These are phyloP conservation scores for Dasyurus viverrinus DNA, from an alignment of 2,113 vertebrate species.

Conservation along the genomic window DNA sequence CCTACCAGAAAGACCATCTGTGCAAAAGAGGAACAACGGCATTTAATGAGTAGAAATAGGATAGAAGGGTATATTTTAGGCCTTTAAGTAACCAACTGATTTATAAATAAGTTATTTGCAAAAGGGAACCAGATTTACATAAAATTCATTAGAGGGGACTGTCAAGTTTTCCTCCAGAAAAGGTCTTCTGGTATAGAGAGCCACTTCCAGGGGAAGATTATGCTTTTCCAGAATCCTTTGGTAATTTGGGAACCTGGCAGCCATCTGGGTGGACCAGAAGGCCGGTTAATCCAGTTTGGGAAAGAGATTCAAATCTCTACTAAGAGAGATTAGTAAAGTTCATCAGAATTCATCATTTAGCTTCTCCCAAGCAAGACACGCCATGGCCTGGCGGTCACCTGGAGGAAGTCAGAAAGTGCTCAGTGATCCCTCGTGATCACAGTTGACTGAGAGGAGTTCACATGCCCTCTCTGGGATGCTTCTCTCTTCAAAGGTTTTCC, in stretches of 20 bases:
- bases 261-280: slow-evolving; percentile 10
- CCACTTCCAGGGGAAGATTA: neutral
- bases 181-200: neutral
- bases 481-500: slow-evolving; percentile 87
- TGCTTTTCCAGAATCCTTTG: neutral
- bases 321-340: slow-evolving; percentile 28
- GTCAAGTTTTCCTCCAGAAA: slow-evolving; percentile 1
- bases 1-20: slow-evolving; percentile 40
- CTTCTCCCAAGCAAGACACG: slow-evolving; percentile 47
- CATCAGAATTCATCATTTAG: slow-evolving; percentile 23
- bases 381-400: neutral
- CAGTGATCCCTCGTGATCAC: slow-evolving; percentile 43
- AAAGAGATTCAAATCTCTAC: slow-evolving; percentile 52
- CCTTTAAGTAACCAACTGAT: slow-evolving; percentile 13
- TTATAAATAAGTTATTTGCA: slow-evolving; percentile 11
- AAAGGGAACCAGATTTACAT: slow-evolving; percentile 22
- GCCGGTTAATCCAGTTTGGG: slow-evolving; percentile 24
- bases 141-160: neutral
- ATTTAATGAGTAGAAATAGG: neutral
- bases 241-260: neutral
- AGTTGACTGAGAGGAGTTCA: neutral
- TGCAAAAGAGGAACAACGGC: neutral
- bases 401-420: slow-evolving; percentile 56
- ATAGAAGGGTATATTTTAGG: neutral
- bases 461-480: neutral